These are phyloP conservation scores for Acropora yongei DNA, from an alignment of 64 coral and sea anemone genomes.

Conservation along the genomic window DNA sequence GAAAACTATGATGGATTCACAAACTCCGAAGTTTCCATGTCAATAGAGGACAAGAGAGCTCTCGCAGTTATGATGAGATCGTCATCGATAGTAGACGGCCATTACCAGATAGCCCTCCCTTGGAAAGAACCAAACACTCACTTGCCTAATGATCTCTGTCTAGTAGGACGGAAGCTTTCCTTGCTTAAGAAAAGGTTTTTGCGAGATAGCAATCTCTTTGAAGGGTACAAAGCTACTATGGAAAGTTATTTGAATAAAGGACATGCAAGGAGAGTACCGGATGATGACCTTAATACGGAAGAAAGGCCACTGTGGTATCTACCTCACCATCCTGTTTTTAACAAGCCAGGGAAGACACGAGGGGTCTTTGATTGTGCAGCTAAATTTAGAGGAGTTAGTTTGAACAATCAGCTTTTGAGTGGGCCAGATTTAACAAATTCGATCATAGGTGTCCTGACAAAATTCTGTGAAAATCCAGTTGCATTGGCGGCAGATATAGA, in stretches of 20 bases:
- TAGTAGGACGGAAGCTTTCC: slow-evolving; percentile 31
- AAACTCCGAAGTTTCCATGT: slow-evolving; percentile 27
- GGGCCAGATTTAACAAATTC: slow-evolving; percentile 53
- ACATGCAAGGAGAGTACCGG: neutral
- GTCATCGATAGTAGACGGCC: slow-evolving; percentile 46
- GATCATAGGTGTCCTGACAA: slow-evolving; percentile 39
- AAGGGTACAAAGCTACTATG: slow-evolving; percentile 52
- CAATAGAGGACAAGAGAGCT: slow-evolving; percentile 51
- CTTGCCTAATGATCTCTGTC: slow-evolving; percentile 37
- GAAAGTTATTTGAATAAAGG: neutral
- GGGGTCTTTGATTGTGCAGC: too few relatives aligned
- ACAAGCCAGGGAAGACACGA: slow-evolving; percentile 32
- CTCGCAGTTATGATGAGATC: slow-evolving; percentile 39
- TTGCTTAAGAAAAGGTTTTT: slow-evolving; percentile 22
- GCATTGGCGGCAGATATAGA: slow-evolving; percentile 39
- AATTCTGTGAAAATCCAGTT: neutral
- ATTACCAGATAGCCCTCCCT: slow-evolving; percentile 67
- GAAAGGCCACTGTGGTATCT: slow-evolving; percentile 46
- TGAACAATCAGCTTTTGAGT: slow-evolving; percentile 52
- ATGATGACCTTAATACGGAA: neutral
- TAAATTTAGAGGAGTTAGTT: slow-evolving; percentile 43
- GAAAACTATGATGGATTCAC: neutral
- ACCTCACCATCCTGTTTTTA: slow-evolving; percentile 63
- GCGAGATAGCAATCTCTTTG: slow-evolving; percentile 24
- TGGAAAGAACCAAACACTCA: slow-evolving; percentile 41